phyloP scores from a whole-genome alignment of 2,113 vertebrate species.

The Mormyrus lacerda region DNA sequence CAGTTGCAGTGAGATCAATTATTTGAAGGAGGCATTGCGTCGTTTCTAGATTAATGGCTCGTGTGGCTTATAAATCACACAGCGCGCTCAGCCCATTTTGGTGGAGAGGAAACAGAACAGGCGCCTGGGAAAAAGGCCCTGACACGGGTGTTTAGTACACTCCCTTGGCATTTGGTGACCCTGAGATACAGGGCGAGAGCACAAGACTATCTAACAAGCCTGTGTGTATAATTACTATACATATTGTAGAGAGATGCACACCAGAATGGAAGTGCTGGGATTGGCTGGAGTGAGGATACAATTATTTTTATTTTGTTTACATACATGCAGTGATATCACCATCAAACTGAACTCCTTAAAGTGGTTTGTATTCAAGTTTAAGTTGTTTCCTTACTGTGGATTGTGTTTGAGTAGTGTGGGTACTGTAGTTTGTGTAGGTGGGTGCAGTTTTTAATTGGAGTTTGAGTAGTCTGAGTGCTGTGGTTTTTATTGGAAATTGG shows the following conservation, averaged over 20 bases:
- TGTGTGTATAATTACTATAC: background rate
- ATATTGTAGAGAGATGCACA: background rate
- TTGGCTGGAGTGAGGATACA: background rate
- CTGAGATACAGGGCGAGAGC: slow-evolving; percentile 45
- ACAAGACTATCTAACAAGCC: background rate
- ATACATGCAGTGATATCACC: background rate
- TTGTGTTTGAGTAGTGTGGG: background rate
- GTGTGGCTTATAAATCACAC: slow-evolving; percentile 61
- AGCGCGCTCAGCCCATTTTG: slow-evolving; percentile 47
- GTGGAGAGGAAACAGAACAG: slow-evolving; percentile 48
- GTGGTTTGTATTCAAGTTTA: background rate
- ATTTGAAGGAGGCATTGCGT: slow-evolving; percentile 61
- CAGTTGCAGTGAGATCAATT: slow-evolving; percentile 68
- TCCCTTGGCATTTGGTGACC: slow-evolving; percentile 49
- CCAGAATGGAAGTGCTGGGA: background rate
- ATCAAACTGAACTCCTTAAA: background rate
- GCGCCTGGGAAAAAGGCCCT: slow-evolving; percentile 44
- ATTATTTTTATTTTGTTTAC: background rate
- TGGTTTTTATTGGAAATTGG: background rate
- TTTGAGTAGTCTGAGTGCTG: background rate
- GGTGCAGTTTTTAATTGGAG: background rate
- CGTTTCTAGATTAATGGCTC: slow-evolving; percentile 65
- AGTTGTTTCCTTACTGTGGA: background rate
- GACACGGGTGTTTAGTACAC: slow-evolving; percentile 46
- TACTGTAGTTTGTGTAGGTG: background rate